Conservation (phyloP, 2,797 vertebrate genomes). For the Phataginus tetradactyla region DNA sequence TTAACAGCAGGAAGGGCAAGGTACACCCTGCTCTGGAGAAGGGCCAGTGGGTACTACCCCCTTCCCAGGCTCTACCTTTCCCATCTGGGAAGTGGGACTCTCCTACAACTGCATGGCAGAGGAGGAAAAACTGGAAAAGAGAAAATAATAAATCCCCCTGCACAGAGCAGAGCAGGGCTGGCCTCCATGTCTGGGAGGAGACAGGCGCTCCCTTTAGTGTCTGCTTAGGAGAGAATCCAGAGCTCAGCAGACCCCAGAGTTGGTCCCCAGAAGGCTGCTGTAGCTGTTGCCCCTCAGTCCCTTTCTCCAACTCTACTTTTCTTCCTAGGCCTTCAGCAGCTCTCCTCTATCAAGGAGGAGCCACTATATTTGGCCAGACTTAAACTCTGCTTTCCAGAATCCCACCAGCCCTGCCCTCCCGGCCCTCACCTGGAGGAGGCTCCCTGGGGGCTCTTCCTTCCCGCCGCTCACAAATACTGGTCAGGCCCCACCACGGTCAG, state of each 20-base stretch:
- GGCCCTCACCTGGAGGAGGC: neutral
- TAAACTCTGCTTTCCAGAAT: neutral
- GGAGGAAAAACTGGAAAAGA: neutral
- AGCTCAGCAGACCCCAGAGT: neutral
- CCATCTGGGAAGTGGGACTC: neutral
- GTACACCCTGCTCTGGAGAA: neutral
- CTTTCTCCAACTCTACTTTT: neutral
- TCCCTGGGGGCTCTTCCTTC: neutral
- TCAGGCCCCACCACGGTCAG: neutral
- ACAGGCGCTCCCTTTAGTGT: neutral
- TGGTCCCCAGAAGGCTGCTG: neutral
- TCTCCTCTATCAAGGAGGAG: neutral
- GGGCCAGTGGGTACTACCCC: neutral
- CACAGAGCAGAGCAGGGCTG: neutral
- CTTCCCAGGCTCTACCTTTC: neutral
- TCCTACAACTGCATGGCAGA: neutral
- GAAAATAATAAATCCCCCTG: neutral
- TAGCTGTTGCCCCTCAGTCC: neutral
- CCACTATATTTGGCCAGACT: neutral
- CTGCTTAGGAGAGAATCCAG: neutral
- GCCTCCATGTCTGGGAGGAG: neutral
- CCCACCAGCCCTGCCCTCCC: neutral
- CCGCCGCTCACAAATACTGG: neutral
- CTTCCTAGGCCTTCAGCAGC: neutral
- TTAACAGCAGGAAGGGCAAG: neutral